Evolutionary conservation across 2,113 vertebrate species (phyloP), one percentile per base, ranked within the genome.

Genomic region (Sceloporus tristichus): DNA sequence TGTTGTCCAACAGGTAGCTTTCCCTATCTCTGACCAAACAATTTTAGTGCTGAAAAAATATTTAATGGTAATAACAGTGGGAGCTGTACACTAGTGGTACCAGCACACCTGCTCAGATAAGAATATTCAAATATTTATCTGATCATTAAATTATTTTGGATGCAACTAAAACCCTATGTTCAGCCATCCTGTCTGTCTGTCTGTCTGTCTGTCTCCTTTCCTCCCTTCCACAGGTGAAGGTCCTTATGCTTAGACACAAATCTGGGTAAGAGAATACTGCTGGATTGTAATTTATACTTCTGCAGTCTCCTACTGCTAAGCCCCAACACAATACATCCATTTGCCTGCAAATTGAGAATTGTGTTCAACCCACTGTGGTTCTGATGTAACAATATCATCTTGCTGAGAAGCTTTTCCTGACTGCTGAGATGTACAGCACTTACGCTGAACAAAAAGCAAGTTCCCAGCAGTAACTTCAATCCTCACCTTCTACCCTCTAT

Each of bases 331-430:
- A 95, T 95, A 94, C 91, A 94, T 95, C 95, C 94, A 95, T 95
- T 96, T 95, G 91, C 95, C 95, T 95, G 94, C 94, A 96, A 95
- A 96, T 96, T 95, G 92, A 66, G 84, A 95, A 95, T 95, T 94
- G 94, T 95, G 94, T 95, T 94, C 95, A 96, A 92, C 94, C 93
- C 91, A 94, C 91, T 0, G 95, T 88, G 92, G 92, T 91, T 94
- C 95, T 86, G 90, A 87, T 91, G 87, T 93, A 96, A 95, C 95
- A 96, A 96, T 96, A 94, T 94, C 94, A 92, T 94, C 95, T 95
- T 18, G 94, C 94, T 96, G 95, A 95, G 95, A 93, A 95, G 93
- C 94, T 93, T 94, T 93, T 88, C 87, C 91, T 93, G 91, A 94
- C 94, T 94, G 92, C 95, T 94, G 94, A 94, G 94, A 95, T 94